Conservation (phyloP, 1,140 invertebrate genomes). For the Aphelinus atriplicis region DNA sequence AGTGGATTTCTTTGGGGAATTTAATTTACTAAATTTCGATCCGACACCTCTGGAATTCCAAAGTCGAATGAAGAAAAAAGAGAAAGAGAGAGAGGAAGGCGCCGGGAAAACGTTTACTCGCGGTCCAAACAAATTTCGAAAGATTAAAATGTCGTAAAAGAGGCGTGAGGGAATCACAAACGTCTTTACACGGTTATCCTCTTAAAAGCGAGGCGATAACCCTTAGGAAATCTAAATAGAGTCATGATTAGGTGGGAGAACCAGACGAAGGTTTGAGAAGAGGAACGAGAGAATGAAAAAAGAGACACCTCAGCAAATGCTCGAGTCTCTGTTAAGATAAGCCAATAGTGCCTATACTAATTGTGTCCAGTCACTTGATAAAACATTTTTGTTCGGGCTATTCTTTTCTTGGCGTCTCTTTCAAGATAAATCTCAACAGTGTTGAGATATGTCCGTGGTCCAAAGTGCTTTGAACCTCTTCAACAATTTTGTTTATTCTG, state of each 20-base stretch:
- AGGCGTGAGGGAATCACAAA: conserved; percentile 23
- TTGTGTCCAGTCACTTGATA: conserved; percentile 41
- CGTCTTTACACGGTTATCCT: conserved; percentile 39
- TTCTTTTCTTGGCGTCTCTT: conserved; percentile 6
- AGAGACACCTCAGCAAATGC: conserved; percentile 24
- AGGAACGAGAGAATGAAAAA: conserved; percentile 5
- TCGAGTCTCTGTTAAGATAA: conserved; percentile 39
- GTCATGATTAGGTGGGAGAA: conserved; percentile 42
- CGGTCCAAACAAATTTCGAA: conserved; percentile 36
- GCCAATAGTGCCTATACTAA: conserved; percentile 43
- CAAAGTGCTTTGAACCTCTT: too few relatives aligned
- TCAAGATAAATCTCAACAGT: not conserved
- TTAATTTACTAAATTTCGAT: too few relatives aligned
- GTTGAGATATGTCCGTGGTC: too few relatives aligned
- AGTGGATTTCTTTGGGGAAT: too few relatives aligned
- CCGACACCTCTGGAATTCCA: not conserved
- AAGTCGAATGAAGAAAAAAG: conserved; percentile 4
- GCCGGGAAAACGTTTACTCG: conserved; percentile 31
- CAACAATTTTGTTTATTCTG: too few relatives aligned
- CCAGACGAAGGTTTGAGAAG: conserved; percentile 5
- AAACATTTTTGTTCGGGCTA: conserved; percentile 22
- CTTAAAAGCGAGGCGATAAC: conserved; percentile 40
- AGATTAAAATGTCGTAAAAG: conserved; percentile 39
- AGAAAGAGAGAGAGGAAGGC: not conserved
- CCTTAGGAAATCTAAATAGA: conserved; percentile 38